These are phyloP conservation scores for Paracanthobrama guichenoti DNA, from an alignment of 2,113 vertebrate species.

Conservation along the genomic window DNA sequence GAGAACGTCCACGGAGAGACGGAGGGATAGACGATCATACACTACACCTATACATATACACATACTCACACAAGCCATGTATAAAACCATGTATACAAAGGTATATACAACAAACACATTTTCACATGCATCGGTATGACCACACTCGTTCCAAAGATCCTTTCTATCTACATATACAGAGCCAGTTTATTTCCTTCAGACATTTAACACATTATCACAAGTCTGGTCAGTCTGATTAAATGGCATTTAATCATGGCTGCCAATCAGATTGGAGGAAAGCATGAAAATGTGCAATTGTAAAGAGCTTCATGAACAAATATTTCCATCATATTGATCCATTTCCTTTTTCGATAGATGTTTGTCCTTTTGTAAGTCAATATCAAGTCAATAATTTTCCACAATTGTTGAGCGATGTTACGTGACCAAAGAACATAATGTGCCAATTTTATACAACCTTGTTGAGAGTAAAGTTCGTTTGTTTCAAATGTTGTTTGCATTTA, in stretches of 20 bases:
- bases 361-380: neutral
- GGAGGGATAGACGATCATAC: conserved; percentile 75
- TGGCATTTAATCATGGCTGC: neutral
- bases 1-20: conserved; percentile 96
- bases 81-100: neutral
- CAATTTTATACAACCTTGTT: neutral
- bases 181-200: neutral
- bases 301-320: neutral
- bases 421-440: conserved; percentile 7
- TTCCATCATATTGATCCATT: neutral
- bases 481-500: conserved; percentile 16
- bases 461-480: neutral
- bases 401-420: neutral
- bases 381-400: neutral
- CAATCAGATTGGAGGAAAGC: neutral
- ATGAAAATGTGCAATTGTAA: conserved; percentile 29
- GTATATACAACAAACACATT: neutral
- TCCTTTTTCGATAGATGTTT: neutral
- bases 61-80: conserved; percentile 17
- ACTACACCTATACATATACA: neutral
- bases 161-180: neutral
- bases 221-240: neutral
- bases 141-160: neutral
- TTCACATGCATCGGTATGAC: too few species aligned
- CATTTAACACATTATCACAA: neutral